Evolutionary conservation across 2,888 invertebrate genomes (phyloP).

Genomic region (Panzeria rudis): DNA sequence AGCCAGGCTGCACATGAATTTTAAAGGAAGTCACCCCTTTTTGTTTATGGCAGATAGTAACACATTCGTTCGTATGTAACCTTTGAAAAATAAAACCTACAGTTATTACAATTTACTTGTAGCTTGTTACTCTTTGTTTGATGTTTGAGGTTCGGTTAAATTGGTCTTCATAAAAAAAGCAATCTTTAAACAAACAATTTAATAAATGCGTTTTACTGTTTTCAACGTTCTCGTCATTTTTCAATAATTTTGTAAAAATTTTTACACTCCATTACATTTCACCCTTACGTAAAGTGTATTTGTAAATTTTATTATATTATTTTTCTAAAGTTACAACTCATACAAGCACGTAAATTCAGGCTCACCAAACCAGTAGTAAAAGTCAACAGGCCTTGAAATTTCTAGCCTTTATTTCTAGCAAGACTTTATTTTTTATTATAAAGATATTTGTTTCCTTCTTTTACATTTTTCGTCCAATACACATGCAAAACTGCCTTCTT

Average conservation of each 20-base stretch:
- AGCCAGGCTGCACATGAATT: too few species aligned
- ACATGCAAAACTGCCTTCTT: too few species aligned
- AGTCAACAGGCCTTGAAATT: too few species aligned
- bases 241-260: slow-evolving; percentile 43
- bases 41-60: too few species aligned
- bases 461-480: too few species aligned
- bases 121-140: not conserved
- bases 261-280: slow-evolving; percentile 64
- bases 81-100: too few species aligned
- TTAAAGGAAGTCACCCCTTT: too few species aligned
- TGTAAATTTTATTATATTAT: slow-evolving; percentile 38
- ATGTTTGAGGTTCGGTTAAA: not conserved
- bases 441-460: too few species aligned
- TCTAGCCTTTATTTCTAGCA: too few species aligned
- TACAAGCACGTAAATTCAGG: not conserved
- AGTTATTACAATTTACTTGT: not conserved
- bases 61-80: too few species aligned
- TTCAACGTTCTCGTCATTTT: slow-evolving; percentile 15
- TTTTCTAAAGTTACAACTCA: slow-evolving; percentile 49
- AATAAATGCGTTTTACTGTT: slow-evolving; percentile 40
- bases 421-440: too few species aligned
- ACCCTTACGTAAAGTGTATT: slow-evolving; percentile 48
- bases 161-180: not conserved
- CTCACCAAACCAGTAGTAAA: too few species aligned
- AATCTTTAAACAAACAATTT: slow-evolving; percentile 60